Evolutionary conservation across 92 coral and sea anemone genomes (phyloP).

Genomic region (Nematostella vectensis): DNA sequence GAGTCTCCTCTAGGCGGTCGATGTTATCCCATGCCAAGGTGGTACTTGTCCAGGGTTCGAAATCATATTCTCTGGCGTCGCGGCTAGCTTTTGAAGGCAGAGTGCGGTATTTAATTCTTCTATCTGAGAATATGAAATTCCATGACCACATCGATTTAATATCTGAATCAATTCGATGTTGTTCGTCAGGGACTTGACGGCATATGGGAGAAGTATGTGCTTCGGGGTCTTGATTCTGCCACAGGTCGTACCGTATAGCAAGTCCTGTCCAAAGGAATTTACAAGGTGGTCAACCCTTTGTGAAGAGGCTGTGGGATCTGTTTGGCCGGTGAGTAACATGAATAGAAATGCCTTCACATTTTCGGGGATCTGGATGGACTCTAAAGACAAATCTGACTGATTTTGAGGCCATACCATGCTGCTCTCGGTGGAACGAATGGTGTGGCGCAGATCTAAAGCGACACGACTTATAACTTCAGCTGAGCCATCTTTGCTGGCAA

Average conservation of each 20-base stretch:
- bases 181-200: slow-evolving; percentile 29
- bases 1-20: slow-evolving; percentile 43
- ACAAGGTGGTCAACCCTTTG: slow-evolving; percentile 10
- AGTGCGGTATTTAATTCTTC: slow-evolving; percentile 24
- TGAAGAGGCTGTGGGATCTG: slow-evolving; percentile 3
- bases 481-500: slow-evolving; percentile 2
- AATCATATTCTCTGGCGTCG: slow-evolving; percentile 15
- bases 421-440: slow-evolving; percentile 5
- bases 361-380: slow-evolving; percentile 10
- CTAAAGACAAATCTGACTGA: slow-evolving; percentile 23
- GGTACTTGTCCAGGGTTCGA: slow-evolving; percentile 29
- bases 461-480: slow-evolving; percentile 12
- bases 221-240: slow-evolving; percentile 28
- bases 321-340: slow-evolving; percentile 15
- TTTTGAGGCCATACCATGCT: slow-evolving; percentile 30
- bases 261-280: slow-evolving; percentile 37
- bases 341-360: slow-evolving; percentile 7
- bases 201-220: slow-evolving; percentile 27
- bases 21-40: slow-evolving; percentile 56
- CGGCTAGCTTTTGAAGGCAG: slow-evolving; percentile 26
- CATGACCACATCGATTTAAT: slow-evolving; percentile 37
- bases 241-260: slow-evolving; percentile 19
- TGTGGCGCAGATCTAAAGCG: slow-evolving; percentile 19
- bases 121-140: slow-evolving; percentile 33
- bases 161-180: slow-evolving; percentile 26